These are phyloP conservation scores for Forbesichthys agassizii DNA, from an alignment of 2,113 vertebrate genomes.

Conservation along the genomic window DNA sequence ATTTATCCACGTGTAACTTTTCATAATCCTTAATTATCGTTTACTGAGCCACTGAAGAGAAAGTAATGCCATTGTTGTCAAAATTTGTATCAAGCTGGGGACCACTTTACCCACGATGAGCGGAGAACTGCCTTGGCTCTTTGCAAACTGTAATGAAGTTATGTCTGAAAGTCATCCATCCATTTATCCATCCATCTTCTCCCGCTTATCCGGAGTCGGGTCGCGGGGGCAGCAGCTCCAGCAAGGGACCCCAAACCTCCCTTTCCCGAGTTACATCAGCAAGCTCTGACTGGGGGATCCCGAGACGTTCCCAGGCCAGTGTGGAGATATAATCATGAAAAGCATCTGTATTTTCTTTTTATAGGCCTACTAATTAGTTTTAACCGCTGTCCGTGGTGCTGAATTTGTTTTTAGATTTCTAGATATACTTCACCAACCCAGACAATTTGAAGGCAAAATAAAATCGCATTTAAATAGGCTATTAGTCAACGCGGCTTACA, in stretches of 20 bases:
- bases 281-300: too few relatives aligned
- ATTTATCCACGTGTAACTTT: slow-evolving; percentile 1
- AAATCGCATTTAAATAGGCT: neutral
- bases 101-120: slow-evolving; percentile 5
- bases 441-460: neutral
- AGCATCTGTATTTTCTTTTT: neutral
- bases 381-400: slow-evolving; percentile 70
- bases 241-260: too few relatives aligned
- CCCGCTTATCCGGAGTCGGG: neutral
- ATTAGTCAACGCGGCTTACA: neutral
- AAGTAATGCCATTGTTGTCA: slow-evolving; percentile 58
- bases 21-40: slow-evolving; percentile 18
- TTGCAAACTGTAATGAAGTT: neutral
- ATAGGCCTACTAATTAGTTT: neutral
- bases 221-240: neutral
- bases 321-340: neutral
- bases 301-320: too few relatives aligned
- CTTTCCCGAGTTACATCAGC: too few relatives aligned
- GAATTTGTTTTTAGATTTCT: slow-evolving; percentile 43
- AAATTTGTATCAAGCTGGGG: slow-evolving; percentile 25
- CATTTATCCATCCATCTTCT: too few relatives aligned
- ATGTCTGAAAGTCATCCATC: neutral
- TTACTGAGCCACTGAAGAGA: slow-evolving; percentile 42
- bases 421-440: neutral
- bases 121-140: neutral